Base-by-base conservation (phyloP, 64 coral and sea anemone species). In the Montipora cactus region DNA sequence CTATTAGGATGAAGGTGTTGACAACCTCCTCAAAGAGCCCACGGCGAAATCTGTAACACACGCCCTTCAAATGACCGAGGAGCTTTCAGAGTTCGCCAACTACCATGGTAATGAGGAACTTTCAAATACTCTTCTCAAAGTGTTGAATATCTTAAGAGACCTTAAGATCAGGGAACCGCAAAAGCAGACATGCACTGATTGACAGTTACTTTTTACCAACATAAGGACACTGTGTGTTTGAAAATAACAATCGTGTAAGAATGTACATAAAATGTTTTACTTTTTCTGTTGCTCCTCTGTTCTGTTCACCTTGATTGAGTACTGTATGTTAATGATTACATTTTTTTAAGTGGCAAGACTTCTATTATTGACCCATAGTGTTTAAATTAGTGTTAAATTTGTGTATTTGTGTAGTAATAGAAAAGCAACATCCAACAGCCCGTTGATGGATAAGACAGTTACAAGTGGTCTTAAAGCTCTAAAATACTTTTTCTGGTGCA, bases 101-200 rank as follows among this genome's bases (percentile, higher is more conserved):
- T 89, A 78, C 49, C 68, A 61, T 74, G 57, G 87, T 75, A 76
- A 89, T 25, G 37, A 89, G 62, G 87, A 89, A 61, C 74, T 89
- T 77, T 79, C 46, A 47, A 28, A 19, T 21, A 67, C 87, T 89
- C 12, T 89, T 3, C 11, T 45, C 20, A 77, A 88, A 53, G 46
- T 79, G 77, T 79, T 1, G 49, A 4, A 79, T 79, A 53, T 49
- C 48, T n/a, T 79, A 49, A 79, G 47, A 79, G 47, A 49, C 79
- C 53, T 81, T 44, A 81, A 81, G 53, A 81, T 21, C 22, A 81
- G 51, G 53, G 4, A 75, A 75, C 72, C 72, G 15, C 64, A 67
- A 67, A 67, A 55, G 64, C 64, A 67, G 64, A 67, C 64, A 67
- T 1, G 11, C n/a, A n/a, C n/a, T n/a, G 64, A 75, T 75, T 7